Evolutionary conservation across 2,888 invertebrate genomes (phyloP).

Genomic region (Drosophila quinaria): DNA sequence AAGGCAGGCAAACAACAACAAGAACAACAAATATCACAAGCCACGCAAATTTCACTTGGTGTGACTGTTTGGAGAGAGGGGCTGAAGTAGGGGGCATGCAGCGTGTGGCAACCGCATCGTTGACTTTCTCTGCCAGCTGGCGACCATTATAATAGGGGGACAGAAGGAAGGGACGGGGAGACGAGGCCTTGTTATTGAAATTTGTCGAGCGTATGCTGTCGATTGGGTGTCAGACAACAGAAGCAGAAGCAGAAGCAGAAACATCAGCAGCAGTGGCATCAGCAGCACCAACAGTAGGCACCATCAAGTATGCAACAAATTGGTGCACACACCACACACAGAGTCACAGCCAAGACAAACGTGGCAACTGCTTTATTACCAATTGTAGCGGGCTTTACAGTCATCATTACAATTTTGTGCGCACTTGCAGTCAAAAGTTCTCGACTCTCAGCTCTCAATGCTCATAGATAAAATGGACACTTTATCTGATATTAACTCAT

Average conservation of each 20-base stretch:
- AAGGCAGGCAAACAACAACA: slow-evolving; percentile 10
- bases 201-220: slow-evolving; percentile 66
- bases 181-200: slow-evolving; percentile 63
- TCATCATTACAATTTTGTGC: slow-evolving; percentile 22
- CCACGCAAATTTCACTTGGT: slow-evolving; percentile 35
- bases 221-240: slow-evolving; percentile 55
- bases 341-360: background rate
- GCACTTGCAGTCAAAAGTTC: slow-evolving; percentile 23
- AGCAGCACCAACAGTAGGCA: slow-evolving; percentile 8
- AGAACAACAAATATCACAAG: slow-evolving; percentile 16
- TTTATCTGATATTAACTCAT: too few species aligned
- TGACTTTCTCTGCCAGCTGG: slow-evolving; percentile 41
- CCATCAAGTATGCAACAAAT: slow-evolving; percentile 69
- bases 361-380: slow-evolving; percentile 39
- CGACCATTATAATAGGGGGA: slow-evolving; percentile 24
- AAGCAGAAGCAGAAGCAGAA: slow-evolving; percentile 9
- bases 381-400: slow-evolving; percentile 18
- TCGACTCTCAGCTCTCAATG: background rate
- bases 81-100: background rate
- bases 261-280: background rate
- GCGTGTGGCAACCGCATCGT: slow-evolving; percentile 35
- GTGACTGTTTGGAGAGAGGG: background rate
- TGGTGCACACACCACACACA: slow-evolving; percentile 33
- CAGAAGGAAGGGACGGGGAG: too few species aligned
- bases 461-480: too few species aligned